Percentiles rank a stretch among this genome's conserved stretches.
These are phyloP conservation scores for Percopsis omiscomaycus DNA, from an alignment of 2,797 vertebrate genomes.

Conservation along the genomic window DNA sequence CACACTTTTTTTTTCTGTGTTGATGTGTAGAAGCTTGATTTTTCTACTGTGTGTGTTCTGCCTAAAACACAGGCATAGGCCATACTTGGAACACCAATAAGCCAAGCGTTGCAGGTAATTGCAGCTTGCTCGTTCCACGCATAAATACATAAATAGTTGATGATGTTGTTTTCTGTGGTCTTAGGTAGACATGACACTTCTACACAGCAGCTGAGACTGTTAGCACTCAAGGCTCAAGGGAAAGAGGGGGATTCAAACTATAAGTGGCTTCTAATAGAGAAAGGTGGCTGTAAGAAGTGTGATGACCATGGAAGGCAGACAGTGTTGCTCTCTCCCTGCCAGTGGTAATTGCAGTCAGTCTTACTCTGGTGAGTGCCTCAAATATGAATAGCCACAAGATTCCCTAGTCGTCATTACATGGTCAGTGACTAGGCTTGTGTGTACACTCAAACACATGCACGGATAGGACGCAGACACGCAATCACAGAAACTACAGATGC, in stretches of 20 bases:
- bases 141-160: conserved; percentile 41
- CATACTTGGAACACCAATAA: conserved; percentile 21
- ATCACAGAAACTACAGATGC: conserved; percentile 16
- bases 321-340: neutral
- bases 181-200: conserved; percentile 18
- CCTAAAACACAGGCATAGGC: conserved; percentile 26
- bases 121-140: conserved; percentile 10
- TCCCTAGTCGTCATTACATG: too few species aligned
- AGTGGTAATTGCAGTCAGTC: conserved; percentile 28
- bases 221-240: conserved; percentile 20
- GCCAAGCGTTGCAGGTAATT: conserved; percentile 13
- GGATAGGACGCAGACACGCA: neutral
- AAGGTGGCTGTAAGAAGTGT: neutral
- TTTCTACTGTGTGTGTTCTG: neutral
- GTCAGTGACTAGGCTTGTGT: too few species aligned
- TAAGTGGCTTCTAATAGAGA: too few species aligned
- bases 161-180: conserved; percentile 39
- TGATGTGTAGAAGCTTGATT: neutral
- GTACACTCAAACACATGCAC: conserved; percentile 10
- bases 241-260: neutral
- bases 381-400: conserved; percentile 3
- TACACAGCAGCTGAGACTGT: conserved; percentile 42
- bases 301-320: neutral
- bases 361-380: conserved; percentile 7
- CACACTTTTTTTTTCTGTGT: neutral